Conservation (phyloP, 1,140 invertebrate genomes). For the Episyrphus balteatus region DNA sequence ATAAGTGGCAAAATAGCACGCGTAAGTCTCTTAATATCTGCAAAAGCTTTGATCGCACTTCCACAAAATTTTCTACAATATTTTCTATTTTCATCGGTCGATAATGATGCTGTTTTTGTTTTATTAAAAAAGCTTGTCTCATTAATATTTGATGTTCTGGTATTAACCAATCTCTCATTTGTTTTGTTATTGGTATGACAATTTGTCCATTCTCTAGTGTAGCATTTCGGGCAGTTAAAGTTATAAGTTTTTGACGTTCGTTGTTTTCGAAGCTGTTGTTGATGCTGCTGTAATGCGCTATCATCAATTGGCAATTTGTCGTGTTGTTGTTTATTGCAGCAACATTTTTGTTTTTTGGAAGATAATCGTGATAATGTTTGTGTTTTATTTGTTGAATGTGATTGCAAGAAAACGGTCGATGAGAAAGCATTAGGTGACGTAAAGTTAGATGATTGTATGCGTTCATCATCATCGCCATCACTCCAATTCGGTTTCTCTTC, state of each 20-base stretch:
- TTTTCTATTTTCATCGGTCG: not conserved
- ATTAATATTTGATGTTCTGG: no score
- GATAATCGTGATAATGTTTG: no score
- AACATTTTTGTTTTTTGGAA: no score
- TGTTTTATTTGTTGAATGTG: no score
- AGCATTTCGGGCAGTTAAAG: no score
- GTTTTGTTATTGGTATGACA: not conserved
- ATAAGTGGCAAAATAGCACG: conserved; percentile 31
- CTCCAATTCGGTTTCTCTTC: not conserved
- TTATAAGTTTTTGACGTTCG: no score
- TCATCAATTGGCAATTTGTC: not conserved
- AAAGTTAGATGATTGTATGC: conserved; percentile 1
- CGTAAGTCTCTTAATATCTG: conserved; percentile 31
- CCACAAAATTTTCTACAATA: conserved; percentile 1
- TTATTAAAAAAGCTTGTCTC: no score
- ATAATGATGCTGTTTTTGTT: not conserved
- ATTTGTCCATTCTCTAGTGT: not conserved
- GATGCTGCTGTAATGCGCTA: not conserved
- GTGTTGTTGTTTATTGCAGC: no score
- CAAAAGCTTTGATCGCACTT: conserved; percentile 20
- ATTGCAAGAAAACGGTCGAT: no score
- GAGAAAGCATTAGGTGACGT: no score
- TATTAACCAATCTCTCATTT: no score
- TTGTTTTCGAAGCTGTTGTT: not conserved
- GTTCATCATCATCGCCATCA: conserved; percentile 7